Percentiles rank a stretch among this genome's conserved stretches.
Conservation (phyloP, 2,113 vertebrate genomes). For the Callipepla californica region DNA sequence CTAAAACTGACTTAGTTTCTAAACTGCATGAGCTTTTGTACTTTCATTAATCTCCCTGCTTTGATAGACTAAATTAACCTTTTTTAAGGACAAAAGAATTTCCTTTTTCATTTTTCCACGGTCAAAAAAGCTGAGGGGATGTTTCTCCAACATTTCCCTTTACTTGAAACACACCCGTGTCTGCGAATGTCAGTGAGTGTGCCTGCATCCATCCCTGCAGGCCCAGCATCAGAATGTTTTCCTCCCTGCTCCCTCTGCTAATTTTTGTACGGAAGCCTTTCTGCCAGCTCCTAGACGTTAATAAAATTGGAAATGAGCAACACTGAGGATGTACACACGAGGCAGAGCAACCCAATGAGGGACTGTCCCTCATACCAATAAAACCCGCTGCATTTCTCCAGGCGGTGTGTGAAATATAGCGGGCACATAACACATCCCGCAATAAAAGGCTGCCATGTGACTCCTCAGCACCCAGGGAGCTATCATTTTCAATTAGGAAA, state of each 20-base stretch:
- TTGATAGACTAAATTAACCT: slow-evolving; percentile 25
- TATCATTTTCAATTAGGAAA: slow-evolving; percentile 70
- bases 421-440: not conserved
- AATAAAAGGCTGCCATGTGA: slow-evolving; percentile 50
- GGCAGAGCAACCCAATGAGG: not conserved
- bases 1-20: slow-evolving; percentile 51
- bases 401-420: slow-evolving; percentile 55
- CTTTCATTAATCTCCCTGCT: slow-evolving; percentile 11
- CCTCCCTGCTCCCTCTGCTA: not conserved
- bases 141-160: not conserved
- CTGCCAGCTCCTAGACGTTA: slow-evolving; percentile 11
- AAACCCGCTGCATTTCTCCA: slow-evolving; percentile 53
- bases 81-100: not conserved
- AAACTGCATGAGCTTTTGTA: slow-evolving; percentile 1
- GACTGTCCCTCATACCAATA: slow-evolving; percentile 44
- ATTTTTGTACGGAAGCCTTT: not conserved
- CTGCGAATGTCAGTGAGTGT: not conserved
- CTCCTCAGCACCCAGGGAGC: slow-evolving; percentile 31
- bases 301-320: slow-evolving; percentile 29
- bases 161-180: not conserved
- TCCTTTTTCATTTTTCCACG: not conserved
- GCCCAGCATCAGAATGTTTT: not conserved
- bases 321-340: not conserved
- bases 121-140: not conserved
- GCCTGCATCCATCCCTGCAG: fast-evolving